These are phyloP conservation scores for Euwallacea fornicatus DNA, from an alignment of 1,140 invertebrate species.

Conservation along the genomic window DNA sequence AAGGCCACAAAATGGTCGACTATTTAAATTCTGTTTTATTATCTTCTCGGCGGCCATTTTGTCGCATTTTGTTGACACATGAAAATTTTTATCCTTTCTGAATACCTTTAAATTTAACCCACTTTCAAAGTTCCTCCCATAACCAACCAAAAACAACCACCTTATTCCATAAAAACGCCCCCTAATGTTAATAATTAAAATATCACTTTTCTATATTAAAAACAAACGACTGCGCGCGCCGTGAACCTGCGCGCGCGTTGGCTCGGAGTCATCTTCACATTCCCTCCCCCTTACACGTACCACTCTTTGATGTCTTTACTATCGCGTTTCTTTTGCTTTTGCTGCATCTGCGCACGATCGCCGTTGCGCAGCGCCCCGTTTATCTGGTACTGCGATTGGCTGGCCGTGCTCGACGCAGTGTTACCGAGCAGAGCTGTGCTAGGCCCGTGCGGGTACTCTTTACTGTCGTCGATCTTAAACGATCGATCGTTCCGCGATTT, in stretches of 20 bases:
- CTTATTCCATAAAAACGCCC: no score
- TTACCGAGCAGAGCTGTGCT: conserved; percentile 72
- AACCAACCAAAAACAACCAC: no score
- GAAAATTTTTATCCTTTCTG: no score
- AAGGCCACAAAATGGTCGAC: no score
- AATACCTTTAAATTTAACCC: no score
- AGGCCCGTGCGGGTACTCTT: conserved; percentile 70
- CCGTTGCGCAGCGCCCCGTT: conserved; percentile 51
- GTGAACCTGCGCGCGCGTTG: conserved; percentile 30
- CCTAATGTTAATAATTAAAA: conserved; percentile 18
- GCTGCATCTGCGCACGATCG: conserved; percentile 46
- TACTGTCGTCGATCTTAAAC: conserved; percentile 89
- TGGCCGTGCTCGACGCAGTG: conserved; percentile 56
- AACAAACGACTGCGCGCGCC: conserved; percentile 4
- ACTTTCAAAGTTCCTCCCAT: no score
- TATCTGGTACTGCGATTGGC: conserved; percentile 53
- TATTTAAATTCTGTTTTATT: no score
- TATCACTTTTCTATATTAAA: conserved; percentile 36
- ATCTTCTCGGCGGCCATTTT: no score
- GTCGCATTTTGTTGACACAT: no score
- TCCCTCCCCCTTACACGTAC: conserved; percentile 70
- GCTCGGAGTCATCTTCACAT: conserved; percentile 48
- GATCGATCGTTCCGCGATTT: conserved; percentile 83
- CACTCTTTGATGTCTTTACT: conserved; percentile 91
- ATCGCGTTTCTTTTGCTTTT: conserved; percentile 73